Percentiles rank a stretch among this genome's conserved stretches.
Conservation (phyloP, 2,113 vertebrate genomes). For the Epinephelus moara region DNA sequence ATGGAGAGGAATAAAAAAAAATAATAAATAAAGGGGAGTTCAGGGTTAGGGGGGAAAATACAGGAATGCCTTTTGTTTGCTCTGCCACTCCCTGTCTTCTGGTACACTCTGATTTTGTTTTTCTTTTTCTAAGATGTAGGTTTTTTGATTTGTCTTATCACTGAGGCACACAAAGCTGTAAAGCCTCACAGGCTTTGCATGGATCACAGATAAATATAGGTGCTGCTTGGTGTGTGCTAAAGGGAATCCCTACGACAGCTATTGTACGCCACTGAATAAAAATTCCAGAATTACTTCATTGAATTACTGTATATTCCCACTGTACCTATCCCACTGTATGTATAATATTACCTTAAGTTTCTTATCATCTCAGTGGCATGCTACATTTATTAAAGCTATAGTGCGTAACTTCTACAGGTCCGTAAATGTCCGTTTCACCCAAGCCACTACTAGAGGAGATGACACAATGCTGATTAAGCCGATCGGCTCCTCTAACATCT, state of each 20-base stretch:
- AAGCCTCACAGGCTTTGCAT: slow-evolving; percentile 1
- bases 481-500: too few species aligned
- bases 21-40: not conserved
- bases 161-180: slow-evolving; percentile 7
- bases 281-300: not conserved
- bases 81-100: not conserved
- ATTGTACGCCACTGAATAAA: not conserved
- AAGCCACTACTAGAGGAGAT: too few species aligned
- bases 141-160: not conserved
- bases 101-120: not conserved
- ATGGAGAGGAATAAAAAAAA: not conserved
- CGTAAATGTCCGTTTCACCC: too few species aligned
- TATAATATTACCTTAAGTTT: not conserved
- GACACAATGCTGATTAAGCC: too few species aligned
- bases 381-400: not conserved
- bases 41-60: not conserved
- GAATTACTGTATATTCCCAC: not conserved
- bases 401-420: too few species aligned
- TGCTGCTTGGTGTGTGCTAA: not conserved
- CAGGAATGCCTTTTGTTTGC: not conserved
- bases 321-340: too few species aligned
- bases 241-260: not conserved
- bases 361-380: not conserved
- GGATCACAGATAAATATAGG: slow-evolving; percentile 9
- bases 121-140: not conserved